Conservation (phyloP, 2,113 vertebrate genomes). For the Porphyrio hochstetteri region DNA sequence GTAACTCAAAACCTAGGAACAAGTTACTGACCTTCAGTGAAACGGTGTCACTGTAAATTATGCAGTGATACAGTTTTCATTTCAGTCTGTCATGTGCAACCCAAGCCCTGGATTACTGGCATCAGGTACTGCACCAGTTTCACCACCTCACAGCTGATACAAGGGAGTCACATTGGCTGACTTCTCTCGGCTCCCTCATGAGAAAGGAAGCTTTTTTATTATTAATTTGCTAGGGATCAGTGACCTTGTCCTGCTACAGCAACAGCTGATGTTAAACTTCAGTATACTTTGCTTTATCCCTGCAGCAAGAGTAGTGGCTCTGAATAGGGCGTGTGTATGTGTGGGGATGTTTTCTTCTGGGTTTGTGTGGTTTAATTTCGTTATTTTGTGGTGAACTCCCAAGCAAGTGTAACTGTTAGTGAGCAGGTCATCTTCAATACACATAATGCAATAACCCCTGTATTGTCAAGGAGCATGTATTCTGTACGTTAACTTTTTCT, state of each 20-base stretch:
- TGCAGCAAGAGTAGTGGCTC: not conserved
- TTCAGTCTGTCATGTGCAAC: not conserved
- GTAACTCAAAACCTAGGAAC: slow-evolving; percentile 11
- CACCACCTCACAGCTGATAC: not conserved
- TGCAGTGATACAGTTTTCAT: not conserved
- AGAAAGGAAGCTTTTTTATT: not conserved
- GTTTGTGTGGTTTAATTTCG: not conserved
- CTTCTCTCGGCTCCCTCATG: not conserved
- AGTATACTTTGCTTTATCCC: not conserved
- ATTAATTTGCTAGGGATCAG: not conserved
- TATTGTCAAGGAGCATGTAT: not conserved
- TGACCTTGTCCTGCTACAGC: not conserved
- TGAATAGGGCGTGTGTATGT: not conserved
- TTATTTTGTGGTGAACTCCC: not conserved
- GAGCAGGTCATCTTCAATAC: not conserved
- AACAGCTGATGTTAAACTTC: not conserved
- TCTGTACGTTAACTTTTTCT: not conserved
- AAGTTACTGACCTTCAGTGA: not conserved
- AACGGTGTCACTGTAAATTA: not conserved
- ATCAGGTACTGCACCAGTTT: not conserved
- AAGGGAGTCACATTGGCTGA: not conserved
- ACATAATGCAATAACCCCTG: not conserved
- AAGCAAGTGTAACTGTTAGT: not conserved
- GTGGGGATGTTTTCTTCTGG: not conserved
- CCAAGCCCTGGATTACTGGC: not conserved